Conservation (phyloP, 2,113 vertebrate genomes). For the Amphilophus citrinellus region DNA sequence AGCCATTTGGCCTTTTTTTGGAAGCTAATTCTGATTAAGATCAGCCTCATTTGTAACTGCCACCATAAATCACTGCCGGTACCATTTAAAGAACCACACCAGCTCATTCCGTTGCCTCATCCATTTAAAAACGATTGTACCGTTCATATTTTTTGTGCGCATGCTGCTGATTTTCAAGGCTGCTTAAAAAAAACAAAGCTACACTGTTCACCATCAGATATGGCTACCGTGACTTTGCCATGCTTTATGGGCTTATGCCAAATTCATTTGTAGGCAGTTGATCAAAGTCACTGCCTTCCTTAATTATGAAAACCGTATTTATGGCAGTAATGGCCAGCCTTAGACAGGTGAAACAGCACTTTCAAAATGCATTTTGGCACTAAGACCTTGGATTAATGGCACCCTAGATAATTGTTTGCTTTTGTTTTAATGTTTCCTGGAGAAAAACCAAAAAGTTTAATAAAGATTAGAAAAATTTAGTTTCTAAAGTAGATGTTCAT, state of each 20-base stretch:
- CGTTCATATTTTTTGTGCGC: neutral
- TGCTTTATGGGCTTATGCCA: neutral
- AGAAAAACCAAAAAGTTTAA: neutral
- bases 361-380: neutral
- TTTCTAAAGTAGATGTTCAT: neutral
- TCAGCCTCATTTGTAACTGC: conserved; percentile 66
- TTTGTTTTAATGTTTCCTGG: neutral
- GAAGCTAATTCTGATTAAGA: conserved; percentile 68
- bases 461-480: neutral
- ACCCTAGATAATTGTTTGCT: neutral
- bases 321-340: conserved; percentile 17
- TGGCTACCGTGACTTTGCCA: neutral
- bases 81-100: conserved; percentile 65
- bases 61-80: conserved; percentile 64
- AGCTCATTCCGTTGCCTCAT: conserved; percentile 48
- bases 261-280: conserved; percentile 25
- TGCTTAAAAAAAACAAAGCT: conserved; percentile 23
- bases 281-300: conserved; percentile 55
- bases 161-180: neutral
- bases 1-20: conserved; percentile 55
- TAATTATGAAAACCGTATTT: conserved; percentile 45
- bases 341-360: neutral
- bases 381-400: neutral
- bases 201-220: neutral
- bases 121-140: conserved; percentile 34